A percentile compares a stretch with the other conserved stretches of the same genome.
Evolutionary conservation across 1,140 invertebrate genomes (phyloP).

Genomic region (Tetramorium parvispinum): DNA sequence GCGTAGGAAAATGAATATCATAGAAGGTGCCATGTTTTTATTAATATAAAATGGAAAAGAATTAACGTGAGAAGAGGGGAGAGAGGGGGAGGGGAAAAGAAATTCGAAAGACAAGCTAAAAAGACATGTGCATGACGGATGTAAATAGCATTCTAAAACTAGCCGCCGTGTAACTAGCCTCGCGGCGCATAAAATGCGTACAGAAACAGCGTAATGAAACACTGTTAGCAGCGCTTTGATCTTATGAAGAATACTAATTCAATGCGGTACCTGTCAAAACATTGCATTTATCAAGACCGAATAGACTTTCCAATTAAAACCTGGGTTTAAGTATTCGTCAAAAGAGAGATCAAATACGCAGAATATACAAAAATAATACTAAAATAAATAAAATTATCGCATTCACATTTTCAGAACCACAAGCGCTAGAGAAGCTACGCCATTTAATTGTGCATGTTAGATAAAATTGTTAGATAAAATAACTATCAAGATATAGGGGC

Average conservation of each 20-base stretch:
- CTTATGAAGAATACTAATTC: constrained; percentile 40
- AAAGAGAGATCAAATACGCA: constrained; percentile 6
- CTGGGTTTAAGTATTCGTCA: background rate
- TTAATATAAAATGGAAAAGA: background rate
- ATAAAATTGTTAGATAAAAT: constrained; percentile 6
- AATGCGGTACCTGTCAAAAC: constrained; percentile 32
- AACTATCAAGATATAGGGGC: background rate
- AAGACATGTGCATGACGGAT: constrained; percentile 15
- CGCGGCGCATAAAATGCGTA: background rate
- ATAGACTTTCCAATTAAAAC: constrained; percentile 11
- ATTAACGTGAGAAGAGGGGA: background rate
- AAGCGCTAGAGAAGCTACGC: background rate
- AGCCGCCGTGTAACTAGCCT: constrained; percentile 29
- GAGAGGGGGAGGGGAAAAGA: background rate
- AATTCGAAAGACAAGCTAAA: constrained; percentile 9
- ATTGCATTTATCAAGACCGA: constrained; percentile 27
- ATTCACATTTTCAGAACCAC: background rate
- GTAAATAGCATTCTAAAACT: constrained; percentile 42
- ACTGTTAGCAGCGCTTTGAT: constrained; percentile 43
- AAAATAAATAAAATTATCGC: background rate
- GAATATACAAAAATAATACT: background rate
- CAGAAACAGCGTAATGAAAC: constrained; percentile 45
- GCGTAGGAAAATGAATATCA: constrained; percentile 30
- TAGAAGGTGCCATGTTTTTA: background rate
- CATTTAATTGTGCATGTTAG: background rate